Percentiles rank a stretch among this genome's conserved stretches.
phyloP scores from a whole-genome alignment of 2,113 vertebrate species.

The Cisticola juncidis region DNA sequence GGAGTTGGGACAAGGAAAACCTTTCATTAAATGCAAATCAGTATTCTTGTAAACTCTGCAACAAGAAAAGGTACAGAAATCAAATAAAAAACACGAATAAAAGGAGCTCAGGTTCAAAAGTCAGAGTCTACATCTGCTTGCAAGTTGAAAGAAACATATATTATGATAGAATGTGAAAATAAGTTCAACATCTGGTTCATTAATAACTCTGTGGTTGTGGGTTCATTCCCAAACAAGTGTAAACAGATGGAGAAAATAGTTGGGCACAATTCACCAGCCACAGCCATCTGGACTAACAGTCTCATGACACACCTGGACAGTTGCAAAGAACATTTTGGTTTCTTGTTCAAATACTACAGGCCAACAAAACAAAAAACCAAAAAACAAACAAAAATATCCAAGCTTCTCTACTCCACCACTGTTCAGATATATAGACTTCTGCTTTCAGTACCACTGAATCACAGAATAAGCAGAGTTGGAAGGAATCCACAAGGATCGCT shows the following conservation, averaged over 20 bases:
- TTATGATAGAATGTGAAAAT: neutral
- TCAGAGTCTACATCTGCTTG: neutral
- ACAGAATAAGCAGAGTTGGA: neutral
- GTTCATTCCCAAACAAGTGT: neutral
- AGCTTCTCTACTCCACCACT: neutral
- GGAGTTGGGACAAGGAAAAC: conserved; percentile 43
- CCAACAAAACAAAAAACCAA: neutral
- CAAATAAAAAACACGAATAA: neutral
- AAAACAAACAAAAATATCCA: neutral
- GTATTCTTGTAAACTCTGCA: neutral
- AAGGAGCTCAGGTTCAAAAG: conserved; percentile 12
- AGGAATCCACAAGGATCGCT: neutral
- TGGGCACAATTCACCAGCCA: neutral
- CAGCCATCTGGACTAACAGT: neutral
- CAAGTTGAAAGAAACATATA: neutral
- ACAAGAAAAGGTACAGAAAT: conserved; percentile 28
- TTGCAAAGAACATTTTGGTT: neutral
- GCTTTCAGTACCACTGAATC: neutral
- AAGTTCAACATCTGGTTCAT: neutral
- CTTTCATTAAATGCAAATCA: conserved; percentile 42
- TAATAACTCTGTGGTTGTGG: neutral
- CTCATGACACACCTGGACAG: neutral
- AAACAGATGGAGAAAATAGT: neutral
- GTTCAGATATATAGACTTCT: neutral
- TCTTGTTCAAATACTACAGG: neutral